Evolutionary conservation across 2,113 vertebrate species (phyloP), one percentile per base, ranked within the genome.

Genomic region (Emydocephalus ijimae): DNA sequence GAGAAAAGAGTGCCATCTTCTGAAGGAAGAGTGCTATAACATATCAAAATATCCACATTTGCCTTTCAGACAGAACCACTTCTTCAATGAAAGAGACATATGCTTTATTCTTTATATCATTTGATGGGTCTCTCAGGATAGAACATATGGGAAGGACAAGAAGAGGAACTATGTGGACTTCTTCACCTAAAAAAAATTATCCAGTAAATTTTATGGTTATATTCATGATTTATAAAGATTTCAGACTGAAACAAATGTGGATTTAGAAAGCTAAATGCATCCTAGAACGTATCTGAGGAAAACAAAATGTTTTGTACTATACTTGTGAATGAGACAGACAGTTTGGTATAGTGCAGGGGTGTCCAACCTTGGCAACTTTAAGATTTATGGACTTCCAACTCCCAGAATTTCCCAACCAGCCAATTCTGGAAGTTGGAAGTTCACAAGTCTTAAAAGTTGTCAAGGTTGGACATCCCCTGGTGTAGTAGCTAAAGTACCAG

Each of bases 141-240:
- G 34, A 81, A 81, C 3, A 7, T 43, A 54, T 55, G 7, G 48
- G 48, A 39, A 87, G 24, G 45, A 26, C 39, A 6, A 61, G 59
- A 45, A 15, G 54, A 45, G 64, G 21, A 91, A 56, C 12, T 3
- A 88, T 91, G 94, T 55, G 39, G 87, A 23, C 15, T 24, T 69
- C 2, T 88, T 92, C 26, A 92, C 55, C 39, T 5, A 56, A 93
- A 55, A 50, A 59, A 93, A 90, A 61, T n/a, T 87, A 2, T 50
- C 91, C 92, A 87, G 85, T 93, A 92, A 95, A 94, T 50, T 54
- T 29, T 3, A 85, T 64, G 91, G 23, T 0, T 14, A 93, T 94
- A 89, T 8, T 74, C 34, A 61, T 39, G 88, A 89, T 94, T 64
- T 90, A 69, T 14, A n/a, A 8, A 12, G 20, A n/a, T 90, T 87